Conservation (phyloP, 2,888 invertebrate genomes). For the Drosophila kokeensis region DNA sequence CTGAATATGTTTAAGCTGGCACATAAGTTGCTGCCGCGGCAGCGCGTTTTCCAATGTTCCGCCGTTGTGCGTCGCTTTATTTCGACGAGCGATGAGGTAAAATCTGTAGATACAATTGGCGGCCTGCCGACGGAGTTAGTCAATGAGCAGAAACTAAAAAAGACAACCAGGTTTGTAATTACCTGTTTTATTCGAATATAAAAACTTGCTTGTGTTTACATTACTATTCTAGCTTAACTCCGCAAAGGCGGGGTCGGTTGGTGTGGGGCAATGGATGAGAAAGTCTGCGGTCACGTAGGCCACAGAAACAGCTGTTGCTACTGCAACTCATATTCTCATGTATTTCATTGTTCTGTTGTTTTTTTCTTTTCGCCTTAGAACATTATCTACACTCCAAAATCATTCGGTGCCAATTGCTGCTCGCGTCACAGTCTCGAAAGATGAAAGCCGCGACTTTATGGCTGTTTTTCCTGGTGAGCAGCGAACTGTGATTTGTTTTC, state of each 20-base stretch:
- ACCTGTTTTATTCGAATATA: slow-evolving; percentile 25
- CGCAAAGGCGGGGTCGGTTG: slow-evolving; percentile 1
- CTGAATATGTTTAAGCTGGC: slow-evolving; percentile 75
- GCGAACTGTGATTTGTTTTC: neutral
- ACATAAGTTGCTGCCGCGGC: slow-evolving; percentile 65
- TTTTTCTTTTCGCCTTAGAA: slow-evolving; percentile 59
- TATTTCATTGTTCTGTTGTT: slow-evolving; percentile 33
- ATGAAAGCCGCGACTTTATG: slow-evolving; percentile 95
- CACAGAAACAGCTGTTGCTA: slow-evolving; percentile 57
- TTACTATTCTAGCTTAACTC: slow-evolving; percentile 13
- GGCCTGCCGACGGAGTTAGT: slow-evolving; percentile 78
- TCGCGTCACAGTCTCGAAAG: slow-evolving; percentile 89
- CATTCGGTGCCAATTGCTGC: slow-evolving; percentile 86
- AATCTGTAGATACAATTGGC: slow-evolving; percentile 76
- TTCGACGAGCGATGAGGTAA: slow-evolving; percentile 81
- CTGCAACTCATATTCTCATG: slow-evolving; percentile 9
- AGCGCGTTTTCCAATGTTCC: slow-evolving; percentile 39
- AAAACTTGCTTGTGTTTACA: slow-evolving; percentile 45
- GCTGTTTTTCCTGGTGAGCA: slow-evolving; percentile 90
- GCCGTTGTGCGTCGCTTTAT: slow-evolving; percentile 59
- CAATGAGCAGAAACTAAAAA: slow-evolving; percentile 79
- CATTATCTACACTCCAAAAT: slow-evolving; percentile 83
- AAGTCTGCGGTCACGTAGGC: slow-evolving; percentile 67
- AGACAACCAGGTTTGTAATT: slow-evolving; percentile 74
- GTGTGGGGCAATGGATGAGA: slow-evolving; percentile 34